phyloP scores from a whole-genome alignment of 2,113 vertebrate species.

The Pseudois nayaur region DNA sequence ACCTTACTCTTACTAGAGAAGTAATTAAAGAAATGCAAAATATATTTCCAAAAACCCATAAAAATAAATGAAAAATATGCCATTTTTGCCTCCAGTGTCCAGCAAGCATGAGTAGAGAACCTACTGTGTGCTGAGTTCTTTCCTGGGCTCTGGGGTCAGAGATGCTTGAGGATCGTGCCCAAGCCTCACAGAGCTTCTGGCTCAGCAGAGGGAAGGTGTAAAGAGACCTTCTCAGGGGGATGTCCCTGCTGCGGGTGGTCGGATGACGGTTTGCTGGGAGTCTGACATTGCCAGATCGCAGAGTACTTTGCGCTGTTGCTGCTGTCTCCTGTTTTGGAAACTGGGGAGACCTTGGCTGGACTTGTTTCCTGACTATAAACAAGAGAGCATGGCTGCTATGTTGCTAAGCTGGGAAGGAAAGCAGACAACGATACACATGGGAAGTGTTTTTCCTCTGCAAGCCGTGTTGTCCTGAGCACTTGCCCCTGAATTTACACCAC shows the following conservation, averaged over 20 bases:
- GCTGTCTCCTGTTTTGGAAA: not conserved
- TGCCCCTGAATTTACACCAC: too few species aligned
- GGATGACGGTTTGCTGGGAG: not conserved
- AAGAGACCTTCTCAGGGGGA: not conserved
- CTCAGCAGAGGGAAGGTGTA: not conserved
- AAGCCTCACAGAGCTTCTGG: not conserved
- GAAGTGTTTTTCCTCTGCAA: not conserved
- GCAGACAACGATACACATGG: not conserved
- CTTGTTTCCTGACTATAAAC: not conserved
- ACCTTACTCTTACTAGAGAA: not conserved
- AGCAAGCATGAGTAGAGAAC: not conserved
- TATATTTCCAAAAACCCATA: not conserved
- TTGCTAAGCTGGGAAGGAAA: not conserved
- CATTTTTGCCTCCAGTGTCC: not conserved
- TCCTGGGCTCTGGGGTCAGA: not conserved
- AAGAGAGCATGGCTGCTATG: not conserved
- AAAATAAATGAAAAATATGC: not conserved
- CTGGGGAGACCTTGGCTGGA: not conserved
- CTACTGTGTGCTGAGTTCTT: not conserved
- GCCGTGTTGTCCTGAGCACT: not conserved
- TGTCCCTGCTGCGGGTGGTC: not conserved
- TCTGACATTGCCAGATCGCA: not conserved
- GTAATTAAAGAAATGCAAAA: constrained; percentile 7
- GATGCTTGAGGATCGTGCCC: fast-evolving
- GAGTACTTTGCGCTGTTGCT: not conserved